A percentile compares a stretch with the other conserved stretches of the same genome.
phyloP scores from a whole-genome alignment of 2,113 vertebrate species.

The Corvus cornix region DNA sequence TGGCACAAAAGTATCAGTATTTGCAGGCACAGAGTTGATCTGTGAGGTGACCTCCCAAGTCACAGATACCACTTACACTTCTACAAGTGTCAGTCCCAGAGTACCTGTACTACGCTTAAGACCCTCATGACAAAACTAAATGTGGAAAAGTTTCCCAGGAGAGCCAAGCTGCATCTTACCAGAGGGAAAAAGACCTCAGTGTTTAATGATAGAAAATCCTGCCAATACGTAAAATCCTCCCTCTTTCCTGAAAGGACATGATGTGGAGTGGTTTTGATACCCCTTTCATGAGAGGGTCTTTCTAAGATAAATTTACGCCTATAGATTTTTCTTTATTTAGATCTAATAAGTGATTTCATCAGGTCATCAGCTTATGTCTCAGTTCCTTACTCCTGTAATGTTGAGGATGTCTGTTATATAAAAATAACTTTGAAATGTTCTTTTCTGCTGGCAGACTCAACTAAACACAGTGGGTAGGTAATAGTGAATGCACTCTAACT shows the following conservation, averaged over 20 bases:
- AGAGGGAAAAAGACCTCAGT: neutral
- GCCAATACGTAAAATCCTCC: neutral
- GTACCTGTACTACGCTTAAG: too few relatives aligned
- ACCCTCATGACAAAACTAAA: neutral
- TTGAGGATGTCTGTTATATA: neutral
- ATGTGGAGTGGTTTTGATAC: fast-evolving
- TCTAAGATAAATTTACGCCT: neutral
- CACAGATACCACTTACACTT: neutral
- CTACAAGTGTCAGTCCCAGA: neutral
- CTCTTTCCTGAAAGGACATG: neutral
- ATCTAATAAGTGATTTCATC: neutral
- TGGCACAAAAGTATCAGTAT: neutral
- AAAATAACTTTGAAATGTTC: neutral
- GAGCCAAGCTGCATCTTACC: neutral
- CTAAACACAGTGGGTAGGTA: neutral
- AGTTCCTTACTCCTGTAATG: neutral
- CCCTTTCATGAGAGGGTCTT: neutral
- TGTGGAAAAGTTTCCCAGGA: neutral
- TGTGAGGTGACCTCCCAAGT: neutral
- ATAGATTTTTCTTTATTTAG: neutral
- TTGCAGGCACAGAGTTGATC: neutral
- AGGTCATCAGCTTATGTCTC: neutral
- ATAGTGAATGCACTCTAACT: neutral
- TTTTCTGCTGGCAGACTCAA: neutral
- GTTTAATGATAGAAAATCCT: neutral